Percentiles rank a stretch among this genome's conserved stretches.
Evolutionary conservation across 2,113 vertebrate species (phyloP).

Genomic region (Petaurus breviceps): DNA sequence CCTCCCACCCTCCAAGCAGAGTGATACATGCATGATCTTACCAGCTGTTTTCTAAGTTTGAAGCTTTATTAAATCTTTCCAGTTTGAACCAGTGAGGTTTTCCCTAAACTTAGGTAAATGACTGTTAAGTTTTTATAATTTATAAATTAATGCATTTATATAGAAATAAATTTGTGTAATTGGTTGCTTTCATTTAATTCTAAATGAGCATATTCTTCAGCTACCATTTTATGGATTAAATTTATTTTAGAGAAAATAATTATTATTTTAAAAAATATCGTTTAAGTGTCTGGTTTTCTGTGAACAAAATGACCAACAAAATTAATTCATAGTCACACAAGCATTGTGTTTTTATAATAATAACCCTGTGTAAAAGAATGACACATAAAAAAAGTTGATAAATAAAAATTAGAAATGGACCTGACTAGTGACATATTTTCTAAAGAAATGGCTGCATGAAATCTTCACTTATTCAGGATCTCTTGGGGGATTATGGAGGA

Average conservation of each 20-base stretch:
- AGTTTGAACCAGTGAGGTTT: constrained; percentile 4
- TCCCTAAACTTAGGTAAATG: not conserved
- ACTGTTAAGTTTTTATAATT: not conserved
- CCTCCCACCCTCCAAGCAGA: not conserved
- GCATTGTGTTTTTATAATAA: constrained; percentile 21
- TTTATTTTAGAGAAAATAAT: not conserved
- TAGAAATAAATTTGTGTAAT: not conserved
- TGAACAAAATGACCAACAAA: not conserved
- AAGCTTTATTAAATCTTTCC: not conserved
- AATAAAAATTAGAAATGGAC: constrained; percentile 25
- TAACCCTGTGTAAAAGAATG: constrained; percentile 23
- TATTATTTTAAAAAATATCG: not conserved
- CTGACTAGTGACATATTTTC: not conserved
- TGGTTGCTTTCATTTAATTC: not conserved
- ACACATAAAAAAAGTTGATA: not conserved
- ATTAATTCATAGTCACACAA: not conserved
- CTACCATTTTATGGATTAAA: not conserved
- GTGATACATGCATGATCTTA: not conserved
- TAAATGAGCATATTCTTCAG: not conserved
- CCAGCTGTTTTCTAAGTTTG: constrained; percentile 5
- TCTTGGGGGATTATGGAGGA: not conserved
- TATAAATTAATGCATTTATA: not conserved
- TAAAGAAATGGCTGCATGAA: not conserved
- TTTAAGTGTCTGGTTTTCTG: not conserved
- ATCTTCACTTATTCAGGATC: not conserved